Conservation (phyloP, 1,140 invertebrate species). For the Euwallacea similis region DNA sequence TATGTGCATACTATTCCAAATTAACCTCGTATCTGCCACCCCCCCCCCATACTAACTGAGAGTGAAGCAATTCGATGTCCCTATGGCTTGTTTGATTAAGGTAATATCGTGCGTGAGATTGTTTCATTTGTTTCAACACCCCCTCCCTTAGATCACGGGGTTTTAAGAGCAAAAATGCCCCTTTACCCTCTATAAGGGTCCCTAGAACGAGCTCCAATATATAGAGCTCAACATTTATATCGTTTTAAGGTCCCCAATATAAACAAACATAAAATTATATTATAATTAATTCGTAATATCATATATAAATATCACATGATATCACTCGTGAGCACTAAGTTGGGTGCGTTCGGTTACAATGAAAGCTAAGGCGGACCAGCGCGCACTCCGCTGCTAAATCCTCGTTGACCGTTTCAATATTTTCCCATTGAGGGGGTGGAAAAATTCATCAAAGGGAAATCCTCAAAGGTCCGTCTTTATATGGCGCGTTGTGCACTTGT, state of each 20-base stretch:
- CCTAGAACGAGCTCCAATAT: background rate
- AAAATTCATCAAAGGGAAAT: constrained; percentile 35
- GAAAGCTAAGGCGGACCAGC: too few species aligned
- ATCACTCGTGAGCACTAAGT: too few species aligned
- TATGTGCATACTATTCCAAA: background rate
- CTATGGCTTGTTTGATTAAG: constrained; percentile 49
- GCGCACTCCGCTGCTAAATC: background rate
- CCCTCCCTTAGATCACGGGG: constrained; percentile 14
- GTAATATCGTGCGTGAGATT: constrained; percentile 52
- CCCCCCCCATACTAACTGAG: constrained; percentile 22
- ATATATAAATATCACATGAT: too few species aligned
- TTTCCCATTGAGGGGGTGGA: constrained; percentile 33
- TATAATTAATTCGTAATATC: too few species aligned
- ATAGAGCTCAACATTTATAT: too few species aligned
- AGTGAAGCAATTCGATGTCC: constrained; percentile 36
- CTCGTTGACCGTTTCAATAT: constrained; percentile 30
- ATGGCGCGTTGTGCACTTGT: constrained; percentile 35
- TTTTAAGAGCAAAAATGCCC: constrained; percentile 25
- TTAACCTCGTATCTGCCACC: constrained; percentile 7
- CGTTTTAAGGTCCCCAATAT: too few species aligned
- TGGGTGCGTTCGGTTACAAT: too few species aligned
- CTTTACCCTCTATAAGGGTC: background rate
- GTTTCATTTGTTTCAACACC: constrained; percentile 47
- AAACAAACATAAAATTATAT: too few species aligned
- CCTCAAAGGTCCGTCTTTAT: constrained; percentile 24